Percentiles rank a stretch among this genome's conserved stretches.
Evolutionary conservation across 2,113 vertebrate genomes (phyloP).

Genomic region (Brienomyrus longianalis): DNA sequence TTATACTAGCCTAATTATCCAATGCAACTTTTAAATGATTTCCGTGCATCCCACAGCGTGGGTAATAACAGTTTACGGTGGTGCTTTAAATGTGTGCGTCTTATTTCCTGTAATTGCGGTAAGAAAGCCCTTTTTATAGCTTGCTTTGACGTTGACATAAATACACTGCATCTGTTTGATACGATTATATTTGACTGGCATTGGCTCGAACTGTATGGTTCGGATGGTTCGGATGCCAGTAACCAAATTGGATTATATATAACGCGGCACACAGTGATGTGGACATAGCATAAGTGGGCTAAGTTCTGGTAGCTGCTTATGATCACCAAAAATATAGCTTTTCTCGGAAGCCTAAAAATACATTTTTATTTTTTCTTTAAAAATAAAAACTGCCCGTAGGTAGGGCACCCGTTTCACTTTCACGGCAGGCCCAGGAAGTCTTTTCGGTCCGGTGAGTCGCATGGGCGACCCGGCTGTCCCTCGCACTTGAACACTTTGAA

Average conservation of each 20-base stretch:
- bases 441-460: background rate
- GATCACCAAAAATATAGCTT: background rate
- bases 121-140: background rate
- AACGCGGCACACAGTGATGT: background rate
- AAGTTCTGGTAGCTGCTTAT: background rate
- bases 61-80: background rate
- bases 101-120: background rate
- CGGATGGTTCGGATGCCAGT: background rate
- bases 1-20: background rate
- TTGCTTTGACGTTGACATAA: background rate
- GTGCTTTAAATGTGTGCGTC: background rate
- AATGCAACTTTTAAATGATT: background rate
- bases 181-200: background rate
- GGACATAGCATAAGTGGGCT: background rate
- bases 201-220: background rate
- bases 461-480: background rate
- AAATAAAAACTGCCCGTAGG: background rate
- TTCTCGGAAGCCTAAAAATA: conserved; percentile 1
- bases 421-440: background rate
- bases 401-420: background rate
- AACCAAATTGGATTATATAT: background rate
- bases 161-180: background rate
- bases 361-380: background rate
- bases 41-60: background rate
- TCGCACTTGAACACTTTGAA: background rate